A percentile compares a stretch with the other conserved stretches of the same genome.
phyloP scores from a whole-genome alignment of 1,140 invertebrate species.

The Paralvinella palmiformis region DNA sequence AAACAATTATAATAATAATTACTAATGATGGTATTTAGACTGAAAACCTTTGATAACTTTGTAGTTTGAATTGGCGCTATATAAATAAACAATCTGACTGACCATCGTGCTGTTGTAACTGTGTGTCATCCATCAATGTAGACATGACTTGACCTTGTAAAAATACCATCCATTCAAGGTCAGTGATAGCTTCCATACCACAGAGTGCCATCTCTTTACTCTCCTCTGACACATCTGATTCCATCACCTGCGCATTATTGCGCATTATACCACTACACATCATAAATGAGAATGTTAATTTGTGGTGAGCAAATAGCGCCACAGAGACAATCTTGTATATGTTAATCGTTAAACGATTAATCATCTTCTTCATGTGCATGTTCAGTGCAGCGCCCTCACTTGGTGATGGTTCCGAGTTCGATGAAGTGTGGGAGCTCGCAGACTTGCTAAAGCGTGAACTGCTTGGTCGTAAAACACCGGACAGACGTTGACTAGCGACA shows the following conservation, averaged over 20 bases:
- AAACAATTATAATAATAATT: too few species aligned
- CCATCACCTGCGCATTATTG: conserved; percentile 25
- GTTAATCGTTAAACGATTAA: conserved; percentile 37
- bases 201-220: not conserved
- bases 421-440: not conserved
- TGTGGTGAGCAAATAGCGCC: conserved; percentile 45
- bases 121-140: conserved; percentile 38
- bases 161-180: conserved; percentile 43
- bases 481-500: not conserved
- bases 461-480: conserved; percentile 8
- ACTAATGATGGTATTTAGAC: too few species aligned
- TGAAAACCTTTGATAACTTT: too few species aligned
- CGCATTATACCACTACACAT: conserved; percentile 43
- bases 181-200: conserved; percentile 28
- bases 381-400: conserved; percentile 8
- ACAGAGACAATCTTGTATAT: conserved; percentile 45
- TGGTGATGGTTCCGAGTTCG: conserved; percentile 23
- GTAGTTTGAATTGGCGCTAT: too few species aligned
- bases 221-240: not conserved
- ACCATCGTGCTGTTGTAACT: conserved; percentile 33
- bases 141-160: conserved; percentile 43
- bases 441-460: not conserved
- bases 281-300: conserved; percentile 47
- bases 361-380: conserved; percentile 38
- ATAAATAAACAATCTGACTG: too few species aligned